phyloP scores from a whole-genome alignment of 2,113 vertebrate species.

The Chaetodon auriga region DNA sequence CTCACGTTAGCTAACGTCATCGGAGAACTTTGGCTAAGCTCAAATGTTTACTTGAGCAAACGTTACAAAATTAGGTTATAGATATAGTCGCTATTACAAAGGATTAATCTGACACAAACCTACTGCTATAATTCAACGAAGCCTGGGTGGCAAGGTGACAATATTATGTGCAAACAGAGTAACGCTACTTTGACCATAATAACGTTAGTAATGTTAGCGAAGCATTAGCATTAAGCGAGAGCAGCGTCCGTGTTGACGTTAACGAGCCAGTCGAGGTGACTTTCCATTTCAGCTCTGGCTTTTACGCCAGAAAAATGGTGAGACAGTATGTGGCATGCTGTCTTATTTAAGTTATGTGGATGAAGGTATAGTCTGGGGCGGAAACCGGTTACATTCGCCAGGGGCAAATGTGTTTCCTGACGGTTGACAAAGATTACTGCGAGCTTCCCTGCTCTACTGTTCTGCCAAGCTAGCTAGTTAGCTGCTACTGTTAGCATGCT shows the following conservation, averaged over 20 bases:
- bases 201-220: not conserved
- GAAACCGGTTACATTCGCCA: not conserved
- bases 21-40: not conserved
- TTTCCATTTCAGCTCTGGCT: slow-evolving; percentile 4
- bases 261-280: slow-evolving; percentile 28
- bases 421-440: not conserved
- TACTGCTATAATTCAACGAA: not conserved
- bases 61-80: not conserved
- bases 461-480: slow-evolving; percentile 19
- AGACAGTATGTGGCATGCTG: not conserved
- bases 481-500: slow-evolving; percentile 45
- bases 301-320: not conserved
- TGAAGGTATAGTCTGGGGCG: not conserved
- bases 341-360: not conserved
- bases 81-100: too few relatives aligned
- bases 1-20: not conserved
- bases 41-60: not conserved
- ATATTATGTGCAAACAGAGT: not conserved
- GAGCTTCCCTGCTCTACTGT: not conserved
- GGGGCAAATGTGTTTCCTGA: not conserved
- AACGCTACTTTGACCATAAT: not conserved
- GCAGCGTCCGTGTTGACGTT: slow-evolving; percentile 28
- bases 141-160: not conserved
- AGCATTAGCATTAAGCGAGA: slow-evolving; percentile 29
- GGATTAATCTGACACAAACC: not conserved